Conservation (phyloP, 2,797 vertebrate species). For the Aythya fuligula region DNA sequence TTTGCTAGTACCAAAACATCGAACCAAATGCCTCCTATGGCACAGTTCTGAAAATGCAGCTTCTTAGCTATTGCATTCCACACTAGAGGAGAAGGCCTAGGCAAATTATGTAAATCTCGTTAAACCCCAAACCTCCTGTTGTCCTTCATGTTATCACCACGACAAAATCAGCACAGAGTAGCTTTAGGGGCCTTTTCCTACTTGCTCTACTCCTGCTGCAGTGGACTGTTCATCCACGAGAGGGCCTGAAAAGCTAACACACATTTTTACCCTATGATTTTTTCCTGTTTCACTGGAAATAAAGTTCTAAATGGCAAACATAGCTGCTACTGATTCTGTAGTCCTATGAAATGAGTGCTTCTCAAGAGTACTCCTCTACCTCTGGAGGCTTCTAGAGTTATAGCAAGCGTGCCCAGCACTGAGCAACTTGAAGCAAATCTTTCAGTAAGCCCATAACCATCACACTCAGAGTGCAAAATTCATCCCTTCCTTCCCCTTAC, state of each 20-base stretch:
- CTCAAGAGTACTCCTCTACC: background rate
- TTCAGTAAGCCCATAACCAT: fast-evolving
- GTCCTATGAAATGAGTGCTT: background rate
- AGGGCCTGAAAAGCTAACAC: background rate
- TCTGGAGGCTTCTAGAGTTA: background rate
- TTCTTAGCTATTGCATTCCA: background rate
- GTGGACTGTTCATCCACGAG: background rate
- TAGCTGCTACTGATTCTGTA: background rate
- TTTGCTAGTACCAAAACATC: background rate
- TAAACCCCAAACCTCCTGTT: background rate
- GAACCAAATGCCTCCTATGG: fast-evolving
- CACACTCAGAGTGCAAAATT: background rate
- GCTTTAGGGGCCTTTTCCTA: background rate
- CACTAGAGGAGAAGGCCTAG: background rate
- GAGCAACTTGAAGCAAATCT: too few species aligned
- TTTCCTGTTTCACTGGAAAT: background rate
- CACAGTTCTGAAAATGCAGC: fast-evolving
- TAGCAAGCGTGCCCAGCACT: background rate
- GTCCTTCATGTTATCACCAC: background rate
- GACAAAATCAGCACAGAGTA: fast-evolving
- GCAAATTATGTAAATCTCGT: fast-evolving
- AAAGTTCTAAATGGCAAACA: background rate
- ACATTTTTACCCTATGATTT: background rate
- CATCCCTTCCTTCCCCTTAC: background rate
- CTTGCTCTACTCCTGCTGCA: background rate